Evolutionary conservation across 2,888 invertebrate genomes (phyloP).

Genomic region (Mythimna impura): DNA sequence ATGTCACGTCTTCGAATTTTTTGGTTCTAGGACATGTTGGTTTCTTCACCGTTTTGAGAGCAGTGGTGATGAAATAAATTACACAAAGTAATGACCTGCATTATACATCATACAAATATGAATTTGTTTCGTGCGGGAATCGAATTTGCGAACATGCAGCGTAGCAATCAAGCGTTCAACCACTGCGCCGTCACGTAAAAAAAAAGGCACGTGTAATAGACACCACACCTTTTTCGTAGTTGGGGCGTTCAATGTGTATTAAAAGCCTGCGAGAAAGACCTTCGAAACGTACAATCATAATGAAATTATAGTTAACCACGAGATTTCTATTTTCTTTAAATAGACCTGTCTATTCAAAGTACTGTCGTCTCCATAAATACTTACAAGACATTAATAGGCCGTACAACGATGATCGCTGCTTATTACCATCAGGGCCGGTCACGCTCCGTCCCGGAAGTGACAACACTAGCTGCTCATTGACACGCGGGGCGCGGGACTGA

Average conservation of each 20-base stretch:
- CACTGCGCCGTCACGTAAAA: not conserved
- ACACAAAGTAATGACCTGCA: too few relatives aligned
- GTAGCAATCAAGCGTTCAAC: too few relatives aligned
- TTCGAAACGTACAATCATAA: not conserved
- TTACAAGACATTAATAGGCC: conserved; percentile 65
- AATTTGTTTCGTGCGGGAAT: too few relatives aligned
- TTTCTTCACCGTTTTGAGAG: too few relatives aligned
- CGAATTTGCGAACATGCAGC: too few relatives aligned
- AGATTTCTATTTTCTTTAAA: conserved; percentile 8
- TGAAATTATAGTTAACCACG: too few relatives aligned
- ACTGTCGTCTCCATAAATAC: conserved; percentile 52
- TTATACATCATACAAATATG: too few relatives aligned
- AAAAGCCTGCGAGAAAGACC: not conserved
- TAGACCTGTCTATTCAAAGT: conserved; percentile 26
- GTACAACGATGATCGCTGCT: conserved; percentile 58
- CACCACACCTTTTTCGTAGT: not conserved
- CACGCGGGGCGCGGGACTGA: conserved; percentile 66
- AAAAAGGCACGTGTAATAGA: not conserved
- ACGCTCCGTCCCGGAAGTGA: conserved; percentile 72
- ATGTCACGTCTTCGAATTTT: too few relatives aligned
- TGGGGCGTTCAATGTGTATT: not conserved
- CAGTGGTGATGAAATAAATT: too few relatives aligned
- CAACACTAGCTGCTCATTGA: conserved; percentile 65
- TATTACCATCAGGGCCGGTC: conserved; percentile 69
- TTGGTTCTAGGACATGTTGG: too few relatives aligned